Percentiles rank a stretch among this genome's conserved stretches.
These are phyloP conservation scores for Drosophila watanabei DNA, from an alignment of 1,140 invertebrate species.

Conservation along the genomic window DNA sequence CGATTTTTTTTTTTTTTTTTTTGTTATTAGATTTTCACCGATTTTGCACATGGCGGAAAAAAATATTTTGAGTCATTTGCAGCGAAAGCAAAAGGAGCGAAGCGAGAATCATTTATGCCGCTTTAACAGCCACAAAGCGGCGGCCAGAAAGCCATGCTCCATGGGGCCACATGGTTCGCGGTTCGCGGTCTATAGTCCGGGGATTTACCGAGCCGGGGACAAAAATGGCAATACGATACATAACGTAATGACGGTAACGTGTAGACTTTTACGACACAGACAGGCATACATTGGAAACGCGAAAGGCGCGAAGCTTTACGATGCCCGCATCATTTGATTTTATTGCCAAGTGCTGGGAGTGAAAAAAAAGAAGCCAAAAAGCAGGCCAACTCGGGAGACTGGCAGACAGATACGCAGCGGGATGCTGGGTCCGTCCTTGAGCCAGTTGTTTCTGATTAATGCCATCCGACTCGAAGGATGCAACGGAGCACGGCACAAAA, in stretches of 20 bases:
- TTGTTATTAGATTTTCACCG: constrained; percentile 35
- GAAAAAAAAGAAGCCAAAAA: constrained; percentile 4
- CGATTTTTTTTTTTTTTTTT: constrained; percentile 36
- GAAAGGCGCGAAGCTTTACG: constrained; percentile 71
- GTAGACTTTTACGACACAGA: constrained; percentile 69
- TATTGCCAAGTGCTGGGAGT: constrained; percentile 71
- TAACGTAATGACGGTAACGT: constrained; percentile 69
- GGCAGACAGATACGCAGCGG: constrained; percentile 21
- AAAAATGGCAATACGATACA: constrained; percentile 61
- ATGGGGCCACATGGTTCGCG: constrained; percentile 36
- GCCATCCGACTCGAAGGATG: constrained; percentile 69
- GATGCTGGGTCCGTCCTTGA: constrained; percentile 58
- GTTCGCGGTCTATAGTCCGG: constrained; percentile 22
- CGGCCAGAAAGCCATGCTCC: constrained; percentile 32
- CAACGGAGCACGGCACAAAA: constrained; percentile 68
- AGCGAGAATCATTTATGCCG: constrained; percentile 74
- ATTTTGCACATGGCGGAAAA: constrained; percentile 67
- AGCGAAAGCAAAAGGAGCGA: constrained; percentile 18
- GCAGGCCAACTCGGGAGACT: constrained; percentile 4
- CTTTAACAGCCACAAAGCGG: constrained; percentile 77
- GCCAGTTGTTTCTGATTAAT: constrained; percentile 80
- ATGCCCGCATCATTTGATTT: constrained; percentile 83
- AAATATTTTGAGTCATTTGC: constrained; percentile 62
- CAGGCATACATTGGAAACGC: constrained; percentile 61
- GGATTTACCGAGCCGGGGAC: constrained; percentile 63